phyloP scores from a whole-genome alignment of 2,888 invertebrate genomes.

The Cordilura impudica region DNA sequence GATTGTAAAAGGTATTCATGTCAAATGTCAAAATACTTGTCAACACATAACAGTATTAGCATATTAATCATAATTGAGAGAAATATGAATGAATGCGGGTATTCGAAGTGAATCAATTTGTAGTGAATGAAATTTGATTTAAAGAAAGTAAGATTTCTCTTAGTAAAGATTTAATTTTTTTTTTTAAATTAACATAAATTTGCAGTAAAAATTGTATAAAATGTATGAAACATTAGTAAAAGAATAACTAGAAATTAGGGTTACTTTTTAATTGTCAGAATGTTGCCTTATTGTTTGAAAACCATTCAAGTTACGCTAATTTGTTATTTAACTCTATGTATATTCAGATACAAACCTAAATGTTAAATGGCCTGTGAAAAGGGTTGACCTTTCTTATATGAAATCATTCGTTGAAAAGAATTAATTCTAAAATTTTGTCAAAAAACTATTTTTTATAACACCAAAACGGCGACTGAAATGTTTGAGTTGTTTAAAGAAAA shows the following conservation, averaged over 20 bases:
- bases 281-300: conserved; percentile 23
- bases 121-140: not conserved
- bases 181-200: conserved; percentile 51
- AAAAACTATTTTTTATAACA: too few species aligned
- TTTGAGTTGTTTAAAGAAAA: too few species aligned
- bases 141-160: not conserved
- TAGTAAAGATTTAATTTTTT: not conserved
- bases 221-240: not conserved
- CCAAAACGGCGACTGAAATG: too few species aligned
- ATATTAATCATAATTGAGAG: conserved; percentile 40
- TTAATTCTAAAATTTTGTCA: too few species aligned
- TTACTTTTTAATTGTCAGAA: conserved; percentile 55
- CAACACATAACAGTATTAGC: conserved; percentile 48
- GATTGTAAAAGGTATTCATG: conserved; percentile 48
- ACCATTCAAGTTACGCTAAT: conserved; percentile 58
- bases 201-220: conserved; percentile 44
- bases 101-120: not conserved
- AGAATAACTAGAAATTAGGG: conserved; percentile 32
- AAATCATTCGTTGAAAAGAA: not conserved
- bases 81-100: not conserved
- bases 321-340: conserved; percentile 43
- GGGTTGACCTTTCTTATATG: conserved; percentile 44
- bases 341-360: conserved; percentile 11
- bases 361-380: conserved; percentile 58
- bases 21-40: conserved; percentile 50